phyloP scores from a whole-genome alignment of 2,888 invertebrate genomes.

The Alcis repandata region DNA sequence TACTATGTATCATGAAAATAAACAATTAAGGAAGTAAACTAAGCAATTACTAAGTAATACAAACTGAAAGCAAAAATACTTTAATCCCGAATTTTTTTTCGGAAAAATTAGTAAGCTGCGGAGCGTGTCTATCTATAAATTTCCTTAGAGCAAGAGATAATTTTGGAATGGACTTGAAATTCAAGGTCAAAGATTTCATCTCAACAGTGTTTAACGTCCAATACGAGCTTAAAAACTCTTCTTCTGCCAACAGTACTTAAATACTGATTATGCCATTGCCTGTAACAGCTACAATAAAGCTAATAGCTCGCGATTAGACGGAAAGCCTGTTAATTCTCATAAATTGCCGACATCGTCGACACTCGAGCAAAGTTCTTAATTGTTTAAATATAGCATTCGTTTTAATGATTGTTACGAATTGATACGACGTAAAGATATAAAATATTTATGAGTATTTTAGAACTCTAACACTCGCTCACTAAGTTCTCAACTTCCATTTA shows the following conservation, averaged over 20 bases:
- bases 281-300: constrained; percentile 40
- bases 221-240: background rate
- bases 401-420: background rate
- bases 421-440: background rate
- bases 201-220: background rate
- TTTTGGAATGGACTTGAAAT: background rate
- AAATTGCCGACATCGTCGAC: constrained; percentile 37
- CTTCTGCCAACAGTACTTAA: constrained; percentile 36
- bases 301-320: constrained; percentile 43
- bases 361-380: constrained; percentile 35
- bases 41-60: too few species aligned
- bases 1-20: too few species aligned
- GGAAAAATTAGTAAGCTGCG: too few species aligned
- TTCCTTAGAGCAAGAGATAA: too few species aligned
- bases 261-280: constrained; percentile 36
- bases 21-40: too few species aligned
- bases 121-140: too few species aligned
- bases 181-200: background rate
- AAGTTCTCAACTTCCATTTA: too few species aligned
- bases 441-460: background rate
- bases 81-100: too few species aligned
- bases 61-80: too few species aligned
- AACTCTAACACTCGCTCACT: too few species aligned
- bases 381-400: constrained; percentile 28
- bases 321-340: constrained; percentile 43